Percentiles rank a stretch among this genome's conserved stretches.
Evolutionary conservation across 2,888 invertebrate species (phyloP).

Genomic region (Dynastes hyllus): DNA sequence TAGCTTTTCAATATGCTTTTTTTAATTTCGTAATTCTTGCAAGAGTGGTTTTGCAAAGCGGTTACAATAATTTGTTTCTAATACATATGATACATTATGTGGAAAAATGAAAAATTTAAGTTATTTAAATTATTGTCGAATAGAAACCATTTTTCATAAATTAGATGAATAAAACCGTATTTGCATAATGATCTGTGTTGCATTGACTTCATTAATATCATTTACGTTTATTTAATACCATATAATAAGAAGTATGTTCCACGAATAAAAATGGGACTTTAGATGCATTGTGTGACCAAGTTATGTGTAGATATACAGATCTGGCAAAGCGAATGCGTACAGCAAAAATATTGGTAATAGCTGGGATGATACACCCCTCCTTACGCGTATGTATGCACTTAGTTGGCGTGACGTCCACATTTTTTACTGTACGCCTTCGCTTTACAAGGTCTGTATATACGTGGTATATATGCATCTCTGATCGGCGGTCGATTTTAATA

Average conservation of each 20-base stretch:
- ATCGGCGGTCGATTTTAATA: too few species aligned
- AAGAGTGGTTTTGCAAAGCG: background rate
- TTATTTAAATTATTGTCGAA: constrained; percentile 22
- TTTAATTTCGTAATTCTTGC: background rate
- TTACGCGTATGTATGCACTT: too few species aligned
- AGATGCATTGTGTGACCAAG: too few species aligned
- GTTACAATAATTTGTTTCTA: background rate
- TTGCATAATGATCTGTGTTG: background rate
- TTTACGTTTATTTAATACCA: background rate
- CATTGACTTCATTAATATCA: background rate
- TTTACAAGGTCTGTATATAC: too few species aligned
- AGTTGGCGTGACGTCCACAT: too few species aligned
- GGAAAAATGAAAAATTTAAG: background rate
- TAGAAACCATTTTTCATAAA: constrained; percentile 12
- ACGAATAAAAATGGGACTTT: too few species aligned
- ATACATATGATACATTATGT: constrained; percentile 1
- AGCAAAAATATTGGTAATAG: too few species aligned
- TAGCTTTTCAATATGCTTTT: background rate
- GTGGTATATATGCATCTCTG: too few species aligned
- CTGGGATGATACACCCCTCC: too few species aligned
- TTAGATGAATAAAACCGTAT: constrained; percentile 4
- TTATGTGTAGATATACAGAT: too few species aligned
- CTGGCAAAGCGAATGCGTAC: too few species aligned
- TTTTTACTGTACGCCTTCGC: too few species aligned
- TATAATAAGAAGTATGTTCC: background rate